Conservation (phyloP, 1,140 invertebrate species). For the Drosophila malerkotliana region DNA sequence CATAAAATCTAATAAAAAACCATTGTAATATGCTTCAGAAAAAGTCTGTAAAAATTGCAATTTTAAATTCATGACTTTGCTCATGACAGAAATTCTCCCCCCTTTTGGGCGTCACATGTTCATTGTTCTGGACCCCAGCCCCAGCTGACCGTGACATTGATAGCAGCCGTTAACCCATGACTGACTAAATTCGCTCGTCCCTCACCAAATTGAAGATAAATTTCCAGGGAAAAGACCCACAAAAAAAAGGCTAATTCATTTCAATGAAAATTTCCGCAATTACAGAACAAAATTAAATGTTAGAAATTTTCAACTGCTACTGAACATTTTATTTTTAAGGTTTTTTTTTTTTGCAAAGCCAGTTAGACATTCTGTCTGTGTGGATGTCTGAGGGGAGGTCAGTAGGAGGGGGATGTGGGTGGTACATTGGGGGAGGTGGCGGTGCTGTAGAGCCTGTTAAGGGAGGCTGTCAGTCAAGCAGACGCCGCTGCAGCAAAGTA, state of each 20-base stretch:
- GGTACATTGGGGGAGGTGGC: too few relatives aligned
- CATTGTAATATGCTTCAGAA: not conserved
- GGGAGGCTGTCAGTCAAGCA: conserved; percentile 59
- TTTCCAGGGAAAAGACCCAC: conserved; percentile 25
- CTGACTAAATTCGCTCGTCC: conserved; percentile 23
- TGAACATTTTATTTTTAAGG: conserved; percentile 19
- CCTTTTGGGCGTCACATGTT: conserved; percentile 12
- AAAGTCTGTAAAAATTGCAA: not conserved
- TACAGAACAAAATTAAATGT: conserved; percentile 72
- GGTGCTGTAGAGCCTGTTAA: conserved; percentile 12
- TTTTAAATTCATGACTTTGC: conserved; percentile 5
- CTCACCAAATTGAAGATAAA: conserved; percentile 6
- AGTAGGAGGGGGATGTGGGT: not conserved
- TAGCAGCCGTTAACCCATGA: conserved; percentile 60
- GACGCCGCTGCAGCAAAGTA: conserved; percentile 71
- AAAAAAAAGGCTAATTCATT: conserved; percentile 66
- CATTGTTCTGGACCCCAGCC: conserved; percentile 12
- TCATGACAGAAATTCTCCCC: not conserved
- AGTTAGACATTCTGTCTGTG: conserved; percentile 31
- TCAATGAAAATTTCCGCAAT: conserved; percentile 82
- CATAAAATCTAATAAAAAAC: too few relatives aligned
- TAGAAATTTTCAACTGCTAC: conserved; percentile 55
- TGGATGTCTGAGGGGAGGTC: not conserved
- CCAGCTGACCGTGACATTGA: conserved; percentile 70
- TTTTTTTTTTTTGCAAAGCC: conserved; percentile 1